phyloP scores from a whole-genome alignment of 2,888 invertebrate genomes.

The Erannis defoliaria region DNA sequence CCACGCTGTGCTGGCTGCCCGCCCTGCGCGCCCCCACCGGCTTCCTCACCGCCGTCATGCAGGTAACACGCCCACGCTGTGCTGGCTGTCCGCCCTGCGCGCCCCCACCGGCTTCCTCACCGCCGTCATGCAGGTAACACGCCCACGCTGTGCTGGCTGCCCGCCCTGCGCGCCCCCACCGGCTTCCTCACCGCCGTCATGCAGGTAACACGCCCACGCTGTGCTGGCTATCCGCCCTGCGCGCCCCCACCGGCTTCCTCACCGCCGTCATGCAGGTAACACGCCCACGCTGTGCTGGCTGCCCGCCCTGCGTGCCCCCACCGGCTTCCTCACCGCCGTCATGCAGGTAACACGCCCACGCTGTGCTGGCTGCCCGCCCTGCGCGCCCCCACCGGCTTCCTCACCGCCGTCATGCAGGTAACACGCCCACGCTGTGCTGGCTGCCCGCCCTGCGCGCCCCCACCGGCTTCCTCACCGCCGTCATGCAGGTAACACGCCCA shows the following conservation, averaged over 20 bases:
- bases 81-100: constrained; percentile 96
- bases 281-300: constrained; percentile 95
- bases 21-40: constrained; percentile 96
- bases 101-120: constrained; percentile 96
- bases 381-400: constrained; percentile 95
- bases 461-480: constrained; percentile 95
- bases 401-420: constrained; percentile 96
- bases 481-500: too few relatives aligned
- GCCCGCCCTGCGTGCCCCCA: constrained; percentile 95
- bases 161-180: constrained; percentile 95
- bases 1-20: constrained; percentile 94
- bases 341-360: too few relatives aligned
- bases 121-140: too few relatives aligned
- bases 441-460: constrained; percentile 95
- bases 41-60: constrained; percentile 95
- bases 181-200: constrained; percentile 96
- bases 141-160: constrained; percentile 94
- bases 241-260: constrained; percentile 95
- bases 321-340: constrained; percentile 95
- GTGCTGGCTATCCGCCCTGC: constrained; percentile 96
- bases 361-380: constrained; percentile 96
- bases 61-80: constrained; percentile 92
- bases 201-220: constrained; percentile 93
- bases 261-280: too few relatives aligned
- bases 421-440: constrained; percentile 95